phyloP scores from a whole-genome alignment of 2,888 invertebrate species.

The Apamea monoglypha region DNA sequence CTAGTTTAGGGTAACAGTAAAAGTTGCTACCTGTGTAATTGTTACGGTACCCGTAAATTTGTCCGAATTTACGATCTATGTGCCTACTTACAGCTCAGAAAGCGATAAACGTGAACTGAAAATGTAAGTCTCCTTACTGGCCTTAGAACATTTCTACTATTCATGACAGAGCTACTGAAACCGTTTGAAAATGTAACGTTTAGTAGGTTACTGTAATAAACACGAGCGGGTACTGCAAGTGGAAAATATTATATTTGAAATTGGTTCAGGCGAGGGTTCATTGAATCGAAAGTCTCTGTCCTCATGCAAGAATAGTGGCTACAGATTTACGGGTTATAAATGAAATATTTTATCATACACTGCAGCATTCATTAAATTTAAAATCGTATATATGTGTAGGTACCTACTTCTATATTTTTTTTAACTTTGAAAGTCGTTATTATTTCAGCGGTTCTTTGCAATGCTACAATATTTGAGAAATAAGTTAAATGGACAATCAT shows the following conservation, averaged over 20 bases:
- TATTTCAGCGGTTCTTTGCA: neutral
- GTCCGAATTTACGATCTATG: constrained; percentile 65
- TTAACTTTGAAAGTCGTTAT: neutral
- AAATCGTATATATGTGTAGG: neutral
- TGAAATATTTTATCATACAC: constrained; percentile 9
- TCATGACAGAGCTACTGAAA: constrained; percentile 37
- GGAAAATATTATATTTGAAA: constrained; percentile 58
- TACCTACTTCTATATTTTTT: neutral
- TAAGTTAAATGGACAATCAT: neutral
- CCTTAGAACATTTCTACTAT: constrained; percentile 24
- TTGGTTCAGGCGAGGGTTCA: constrained; percentile 41
- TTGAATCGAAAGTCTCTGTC: constrained; percentile 37
- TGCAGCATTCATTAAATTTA: neutral
- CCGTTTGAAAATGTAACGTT: constrained; percentile 44
- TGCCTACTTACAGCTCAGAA: neutral
- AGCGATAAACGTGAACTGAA: constrained; percentile 34
- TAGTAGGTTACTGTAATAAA: constrained; percentile 28
- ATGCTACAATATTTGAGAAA: neutral
- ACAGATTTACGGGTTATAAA: constrained; percentile 14
- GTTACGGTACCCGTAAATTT: constrained; percentile 58
- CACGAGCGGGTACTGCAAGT: constrained; percentile 25
- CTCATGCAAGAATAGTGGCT: constrained; percentile 28
- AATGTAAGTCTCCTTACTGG: neutral
- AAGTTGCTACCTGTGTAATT: constrained; percentile 65
- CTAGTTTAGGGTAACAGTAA: constrained; percentile 65